A percentile compares a stretch with the other conserved stretches of the same genome.
Conservation (phyloP, 2,797 vertebrate genomes). For the Tenualosa thibaudeaui region DNA sequence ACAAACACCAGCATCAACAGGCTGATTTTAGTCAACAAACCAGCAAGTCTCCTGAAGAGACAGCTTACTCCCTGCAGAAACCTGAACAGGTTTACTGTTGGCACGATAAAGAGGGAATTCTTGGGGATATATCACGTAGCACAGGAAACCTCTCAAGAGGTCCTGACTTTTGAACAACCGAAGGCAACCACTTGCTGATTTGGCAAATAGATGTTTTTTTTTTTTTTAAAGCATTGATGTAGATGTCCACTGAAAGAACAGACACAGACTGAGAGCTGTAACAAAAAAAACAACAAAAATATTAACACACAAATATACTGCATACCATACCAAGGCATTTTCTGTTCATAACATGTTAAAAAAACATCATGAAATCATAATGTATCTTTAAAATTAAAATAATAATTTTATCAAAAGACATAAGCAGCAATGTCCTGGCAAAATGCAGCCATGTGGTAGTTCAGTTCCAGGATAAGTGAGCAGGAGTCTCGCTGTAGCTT, state of each 20-base stretch:
- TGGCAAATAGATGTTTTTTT: conserved; percentile 47
- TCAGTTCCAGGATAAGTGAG: conserved; percentile 67
- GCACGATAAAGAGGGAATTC: conserved; percentile 67
- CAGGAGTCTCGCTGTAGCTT: conserved; percentile 65
- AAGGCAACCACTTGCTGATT: conserved; percentile 56
- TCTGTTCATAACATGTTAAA: conserved; percentile 55
- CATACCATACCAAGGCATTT: conserved; percentile 57
- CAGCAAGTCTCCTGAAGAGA: conserved; percentile 11
- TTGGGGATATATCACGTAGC: conserved; percentile 42
- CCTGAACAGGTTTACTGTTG: conserved; percentile 43
- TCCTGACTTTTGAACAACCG: conserved; percentile 50
- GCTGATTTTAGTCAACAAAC: conserved; percentile 20
- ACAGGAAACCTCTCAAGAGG: conserved; percentile 40
- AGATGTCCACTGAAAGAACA: conserved; percentile 54
- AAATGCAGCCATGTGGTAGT: conserved; percentile 89
- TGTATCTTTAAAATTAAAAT: conserved; percentile 72
- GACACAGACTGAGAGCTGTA: conserved; percentile 63
- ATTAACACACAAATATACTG: conserved; percentile 52
- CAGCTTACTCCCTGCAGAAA: conserved; percentile 41
- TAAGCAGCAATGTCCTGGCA: conserved; percentile 86
- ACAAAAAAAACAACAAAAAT: conserved; percentile 66
- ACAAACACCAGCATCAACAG: conserved; percentile 62
- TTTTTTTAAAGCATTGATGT: conserved; percentile 50
- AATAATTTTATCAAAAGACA: conserved; percentile 81
- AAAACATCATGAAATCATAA: conserved; percentile 64